Percentiles rank a stretch among this genome's conserved stretches.
Conservation (phyloP, 1,140 invertebrate genomes). For the Stegodyphus dumicola region DNA sequence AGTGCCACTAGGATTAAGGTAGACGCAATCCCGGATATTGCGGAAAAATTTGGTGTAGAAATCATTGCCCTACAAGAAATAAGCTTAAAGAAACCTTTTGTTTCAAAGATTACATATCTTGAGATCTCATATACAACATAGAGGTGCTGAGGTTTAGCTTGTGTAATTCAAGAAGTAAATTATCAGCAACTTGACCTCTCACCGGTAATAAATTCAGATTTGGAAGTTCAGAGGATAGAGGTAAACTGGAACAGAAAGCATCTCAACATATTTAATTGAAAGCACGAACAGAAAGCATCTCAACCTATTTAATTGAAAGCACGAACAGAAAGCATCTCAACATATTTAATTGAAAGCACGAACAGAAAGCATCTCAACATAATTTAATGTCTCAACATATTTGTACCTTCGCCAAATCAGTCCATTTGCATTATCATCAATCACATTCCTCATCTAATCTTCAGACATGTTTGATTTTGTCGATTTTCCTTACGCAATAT, state of each 20-base stretch:
- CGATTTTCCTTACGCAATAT: no score
- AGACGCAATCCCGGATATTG: no score
- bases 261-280: background rate
- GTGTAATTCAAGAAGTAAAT: no score
- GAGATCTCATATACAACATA: background rate
- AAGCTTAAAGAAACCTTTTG: background rate
- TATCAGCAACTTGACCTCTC: background rate
- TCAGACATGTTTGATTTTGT: no score
- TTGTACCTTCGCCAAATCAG: no score
- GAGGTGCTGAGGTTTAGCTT: no score
- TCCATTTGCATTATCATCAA: no score
- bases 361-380: background rate
- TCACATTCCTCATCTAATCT: no score
- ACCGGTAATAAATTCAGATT: background rate
- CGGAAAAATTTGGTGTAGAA: no score
- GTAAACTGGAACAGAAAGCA: background rate
- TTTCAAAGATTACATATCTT: background rate
- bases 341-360: no score
- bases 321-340: background rate
- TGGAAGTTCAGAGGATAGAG: background rate
- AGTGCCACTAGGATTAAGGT: no score
- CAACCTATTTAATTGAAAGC: background rate
- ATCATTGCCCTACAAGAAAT: background rate
- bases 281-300: background rate
- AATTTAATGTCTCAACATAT: no score